phyloP scores from a whole-genome alignment of 2,888 invertebrate species.

The Phalangium opilio region DNA sequence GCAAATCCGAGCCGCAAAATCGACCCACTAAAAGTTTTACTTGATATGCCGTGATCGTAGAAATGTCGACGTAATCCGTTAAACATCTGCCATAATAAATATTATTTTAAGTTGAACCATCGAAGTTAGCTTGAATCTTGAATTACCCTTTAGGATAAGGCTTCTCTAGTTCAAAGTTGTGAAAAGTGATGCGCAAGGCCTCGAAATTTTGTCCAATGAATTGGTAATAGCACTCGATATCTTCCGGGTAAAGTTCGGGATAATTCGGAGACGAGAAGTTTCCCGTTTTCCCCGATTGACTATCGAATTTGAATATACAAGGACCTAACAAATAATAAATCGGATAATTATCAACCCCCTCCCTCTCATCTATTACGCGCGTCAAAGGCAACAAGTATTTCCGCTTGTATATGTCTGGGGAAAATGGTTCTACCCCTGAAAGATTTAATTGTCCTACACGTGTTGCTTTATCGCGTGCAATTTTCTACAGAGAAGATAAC shows the following conservation, averaged over 20 bases:
- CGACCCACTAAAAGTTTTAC: constrained; percentile 25
- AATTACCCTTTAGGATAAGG: constrained; percentile 27
- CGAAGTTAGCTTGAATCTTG: background rate
- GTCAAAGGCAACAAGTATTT: too few relatives aligned
- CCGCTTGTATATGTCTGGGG: too few relatives aligned
- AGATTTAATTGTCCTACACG: too few relatives aligned
- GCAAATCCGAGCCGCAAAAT: constrained; percentile 26
- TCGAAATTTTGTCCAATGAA: constrained; percentile 26
- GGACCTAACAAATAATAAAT: constrained; percentile 8
- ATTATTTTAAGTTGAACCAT: background rate
- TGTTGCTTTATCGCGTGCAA: too few relatives aligned
- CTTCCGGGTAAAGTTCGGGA: constrained; percentile 26
- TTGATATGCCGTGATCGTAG: constrained; percentile 25
- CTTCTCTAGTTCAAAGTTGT: constrained; percentile 26
- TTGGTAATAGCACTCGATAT: constrained; percentile 23
- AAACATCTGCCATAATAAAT: constrained; percentile 23
- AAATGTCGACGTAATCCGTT: constrained; percentile 28
- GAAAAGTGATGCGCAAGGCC: constrained; percentile 26
- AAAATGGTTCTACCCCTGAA: too few relatives aligned
- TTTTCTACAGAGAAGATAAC: too few relatives aligned
- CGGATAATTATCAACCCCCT: too few relatives aligned
- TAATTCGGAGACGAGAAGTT: constrained; percentile 27
- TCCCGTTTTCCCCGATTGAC: constrained; percentile 19
- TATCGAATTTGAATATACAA: constrained; percentile 19
- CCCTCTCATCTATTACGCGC: too few relatives aligned